Evolutionary conservation across 2,888 invertebrate genomes (phyloP).

Genomic region (Amblyjoppa proteus): DNA sequence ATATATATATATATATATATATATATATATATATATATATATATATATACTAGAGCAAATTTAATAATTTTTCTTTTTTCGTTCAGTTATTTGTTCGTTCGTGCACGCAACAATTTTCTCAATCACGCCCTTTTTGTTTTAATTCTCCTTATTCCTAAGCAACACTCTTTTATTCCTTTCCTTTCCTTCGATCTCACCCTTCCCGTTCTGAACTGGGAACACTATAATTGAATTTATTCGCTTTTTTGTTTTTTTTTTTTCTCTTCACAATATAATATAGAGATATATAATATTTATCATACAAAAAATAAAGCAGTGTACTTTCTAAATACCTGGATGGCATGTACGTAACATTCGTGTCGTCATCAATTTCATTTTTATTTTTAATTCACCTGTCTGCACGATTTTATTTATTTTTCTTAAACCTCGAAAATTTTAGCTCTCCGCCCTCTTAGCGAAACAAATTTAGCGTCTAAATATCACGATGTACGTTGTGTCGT

Average conservation of each 20-base stretch:
- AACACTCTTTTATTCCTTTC: conserved; percentile 43
- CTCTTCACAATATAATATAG: conserved; percentile 71
- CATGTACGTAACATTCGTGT: conserved; percentile 76
- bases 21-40: conserved; percentile 30
- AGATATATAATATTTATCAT: conserved; percentile 73
- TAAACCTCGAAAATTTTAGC: conserved; percentile 51
- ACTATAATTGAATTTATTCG: conserved; percentile 72
- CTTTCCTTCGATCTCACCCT: conserved; percentile 61
- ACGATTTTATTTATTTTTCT: conserved; percentile 52
- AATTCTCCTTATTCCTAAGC: conserved; percentile 40
- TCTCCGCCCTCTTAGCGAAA: conserved; percentile 57
- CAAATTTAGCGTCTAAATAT: conserved; percentile 83
- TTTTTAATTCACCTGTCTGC: conserved; percentile 49
- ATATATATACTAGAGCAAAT: conserved; percentile 62
- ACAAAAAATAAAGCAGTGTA: conserved; percentile 82
- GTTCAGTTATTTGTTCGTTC: conserved; percentile 53
- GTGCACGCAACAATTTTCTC: conserved; percentile 56
- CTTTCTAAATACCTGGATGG: conserved; percentile 81
- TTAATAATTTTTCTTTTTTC: conserved; percentile 54
- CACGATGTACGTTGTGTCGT: conserved; percentile 77
- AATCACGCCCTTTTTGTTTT: conserved; percentile 54
- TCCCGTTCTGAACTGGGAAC: conserved; percentile 72
- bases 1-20: conserved; percentile 37
- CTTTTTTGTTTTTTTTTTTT: conserved; percentile 15
- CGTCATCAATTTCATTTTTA: conserved; percentile 65